These are phyloP conservation scores for Alaudala cheleensis DNA, from an alignment of 2,113 vertebrate genomes.

Conservation along the genomic window DNA sequence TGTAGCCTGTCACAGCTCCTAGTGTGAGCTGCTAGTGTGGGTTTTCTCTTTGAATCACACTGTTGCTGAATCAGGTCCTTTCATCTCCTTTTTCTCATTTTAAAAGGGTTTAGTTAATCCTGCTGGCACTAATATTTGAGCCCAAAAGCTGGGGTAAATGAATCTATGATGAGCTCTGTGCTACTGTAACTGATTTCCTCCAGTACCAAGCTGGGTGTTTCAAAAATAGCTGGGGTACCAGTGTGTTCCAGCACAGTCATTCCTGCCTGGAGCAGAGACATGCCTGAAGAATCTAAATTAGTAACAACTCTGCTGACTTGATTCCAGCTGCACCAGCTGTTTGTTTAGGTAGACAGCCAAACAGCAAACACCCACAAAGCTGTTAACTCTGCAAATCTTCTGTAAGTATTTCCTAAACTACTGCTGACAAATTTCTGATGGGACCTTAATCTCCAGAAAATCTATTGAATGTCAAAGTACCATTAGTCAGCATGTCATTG, in stretches of 20 bases:
- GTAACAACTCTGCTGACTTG: background rate
- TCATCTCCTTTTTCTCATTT: constrained; percentile 3
- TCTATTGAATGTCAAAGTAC: constrained; percentile 32
- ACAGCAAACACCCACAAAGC: constrained; percentile 26
- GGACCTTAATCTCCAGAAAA: constrained; percentile 22
- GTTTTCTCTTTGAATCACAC: background rate
- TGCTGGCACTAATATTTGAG: background rate
- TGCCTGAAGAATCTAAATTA: background rate
- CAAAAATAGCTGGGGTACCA: constrained; percentile 1
- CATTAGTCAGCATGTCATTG: constrained; percentile 37
- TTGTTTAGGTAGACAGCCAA: constrained; percentile 28
- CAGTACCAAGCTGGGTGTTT: background rate
- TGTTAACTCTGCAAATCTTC: constrained; percentile 55
- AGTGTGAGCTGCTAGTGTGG: background rate
- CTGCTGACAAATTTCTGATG: constrained; percentile 44
- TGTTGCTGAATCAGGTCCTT: constrained; percentile 10
- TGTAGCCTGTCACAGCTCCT: background rate
- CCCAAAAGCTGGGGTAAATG: background rate
- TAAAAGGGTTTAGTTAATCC: constrained; percentile 6
- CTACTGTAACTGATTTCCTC: background rate
- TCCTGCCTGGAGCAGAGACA: background rate
- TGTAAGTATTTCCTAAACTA: constrained; percentile 36
- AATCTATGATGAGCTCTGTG: background rate
- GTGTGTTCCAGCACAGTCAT: background rate
- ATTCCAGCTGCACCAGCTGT: constrained; percentile 49